Conservation (phyloP, 2,888 invertebrate species). For the Heterodera filipjevi region DNA sequence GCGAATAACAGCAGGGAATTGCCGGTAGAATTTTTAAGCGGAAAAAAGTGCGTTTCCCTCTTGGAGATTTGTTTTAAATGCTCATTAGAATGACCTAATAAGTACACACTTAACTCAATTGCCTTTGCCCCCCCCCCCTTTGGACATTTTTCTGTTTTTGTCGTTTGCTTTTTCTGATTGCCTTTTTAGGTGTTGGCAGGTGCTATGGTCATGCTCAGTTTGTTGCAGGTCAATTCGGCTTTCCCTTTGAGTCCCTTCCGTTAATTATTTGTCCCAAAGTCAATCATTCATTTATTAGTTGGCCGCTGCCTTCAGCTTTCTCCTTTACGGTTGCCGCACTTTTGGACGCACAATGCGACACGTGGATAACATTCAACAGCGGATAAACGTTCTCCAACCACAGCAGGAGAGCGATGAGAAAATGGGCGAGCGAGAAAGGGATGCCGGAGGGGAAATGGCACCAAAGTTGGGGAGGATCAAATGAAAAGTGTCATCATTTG, state of each 20-base stretch:
- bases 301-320: conserved; percentile 35
- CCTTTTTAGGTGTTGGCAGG: conserved; percentile 33
- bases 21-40: conserved; percentile 18
- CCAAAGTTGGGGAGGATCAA: neutral
- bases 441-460: neutral
- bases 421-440: neutral
- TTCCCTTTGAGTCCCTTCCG: neutral
- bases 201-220: conserved; percentile 33
- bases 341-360: conserved; percentile 35
- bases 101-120: too few relatives aligned
- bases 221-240: conserved; percentile 25
- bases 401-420: neutral
- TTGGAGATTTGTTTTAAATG: too few relatives aligned
- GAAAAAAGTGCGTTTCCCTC: too few relatives aligned
- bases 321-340: conserved; percentile 38
- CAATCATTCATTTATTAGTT: conserved; percentile 29
- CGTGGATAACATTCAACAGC: conserved; percentile 27
- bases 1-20: conserved; percentile 2
- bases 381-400: neutral
- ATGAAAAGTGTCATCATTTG: too few relatives aligned
- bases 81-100: too few relatives aligned
- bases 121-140: neutral
- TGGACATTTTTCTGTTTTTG: neutral
- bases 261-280: neutral
- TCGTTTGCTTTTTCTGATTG: neutral